phyloP scores from a whole-genome alignment of 2,113 vertebrate species.

The Lucifuga dentata region DNA sequence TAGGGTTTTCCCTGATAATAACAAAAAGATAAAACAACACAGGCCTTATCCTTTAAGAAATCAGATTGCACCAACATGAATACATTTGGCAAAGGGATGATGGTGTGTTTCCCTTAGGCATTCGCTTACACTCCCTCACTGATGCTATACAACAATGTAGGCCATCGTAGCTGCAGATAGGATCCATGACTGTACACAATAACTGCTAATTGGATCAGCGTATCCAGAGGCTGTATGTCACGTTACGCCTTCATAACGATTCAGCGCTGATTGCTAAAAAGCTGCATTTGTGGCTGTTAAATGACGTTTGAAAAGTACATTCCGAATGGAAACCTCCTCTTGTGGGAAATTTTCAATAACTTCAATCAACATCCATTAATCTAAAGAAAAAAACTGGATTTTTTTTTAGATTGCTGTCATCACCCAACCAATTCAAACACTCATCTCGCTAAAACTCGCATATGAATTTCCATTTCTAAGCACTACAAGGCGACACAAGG shows the following conservation, averaged over 20 bases:
- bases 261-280: slow-evolving; percentile 3
- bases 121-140: neutral
- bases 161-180: slow-evolving; percentile 8
- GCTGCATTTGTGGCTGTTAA: slow-evolving; percentile 7
- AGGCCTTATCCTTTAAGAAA: neutral
- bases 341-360: neutral
- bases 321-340: neutral
- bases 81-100: slow-evolving; percentile 9
- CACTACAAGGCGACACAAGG: slow-evolving; percentile 10
- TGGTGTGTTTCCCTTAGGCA: slow-evolving; percentile 11
- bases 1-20: too few species aligned
- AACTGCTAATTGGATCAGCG: slow-evolving; percentile 45
- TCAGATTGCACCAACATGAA: neutral
- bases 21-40: too few species aligned
- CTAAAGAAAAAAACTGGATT: slow-evolving; percentile 1
- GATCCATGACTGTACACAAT: slow-evolving; percentile 22
- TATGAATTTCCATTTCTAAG: slow-evolving; percentile 37
- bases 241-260: neutral
- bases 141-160: slow-evolving; percentile 23
- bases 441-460: slow-evolving; percentile 9
- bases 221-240: slow-evolving; percentile 35
- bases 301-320: slow-evolving; percentile 7
- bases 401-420: neutral
- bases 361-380: slow-evolving; percentile 30
- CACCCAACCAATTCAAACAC: slow-evolving; percentile 33